Conservation (phyloP, 1,140 invertebrate genomes). For the Lepidurus couesii region DNA sequence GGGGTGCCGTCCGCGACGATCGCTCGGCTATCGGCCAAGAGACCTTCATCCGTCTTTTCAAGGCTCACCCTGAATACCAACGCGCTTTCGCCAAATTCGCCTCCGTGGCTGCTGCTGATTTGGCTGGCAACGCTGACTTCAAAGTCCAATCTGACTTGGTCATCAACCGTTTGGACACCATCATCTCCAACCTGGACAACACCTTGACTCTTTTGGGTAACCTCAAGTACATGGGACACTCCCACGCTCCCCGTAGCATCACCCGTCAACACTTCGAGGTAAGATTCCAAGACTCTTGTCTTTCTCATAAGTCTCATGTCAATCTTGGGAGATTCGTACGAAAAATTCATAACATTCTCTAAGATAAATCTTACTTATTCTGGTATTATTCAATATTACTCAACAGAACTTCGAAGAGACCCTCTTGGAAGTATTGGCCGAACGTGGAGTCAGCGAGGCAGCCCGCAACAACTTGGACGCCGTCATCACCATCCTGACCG, state of each 20-base stretch:
- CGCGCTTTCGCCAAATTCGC: conserved; percentile 48
- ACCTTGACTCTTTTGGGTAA: conserved; percentile 56
- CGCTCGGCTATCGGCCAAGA: conserved; percentile 47
- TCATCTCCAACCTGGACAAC: conserved; percentile 58
- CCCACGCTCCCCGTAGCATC: conserved; percentile 54
- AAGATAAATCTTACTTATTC: too few relatives aligned
- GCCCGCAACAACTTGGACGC: not conserved
- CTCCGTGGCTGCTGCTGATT: not conserved
- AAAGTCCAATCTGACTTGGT: conserved; percentile 25
- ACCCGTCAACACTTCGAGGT: conserved; percentile 39
- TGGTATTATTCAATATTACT: not conserved
- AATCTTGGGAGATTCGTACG: too few relatives aligned
- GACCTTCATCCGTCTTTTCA: conserved; percentile 55
- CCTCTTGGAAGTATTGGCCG: not conserved
- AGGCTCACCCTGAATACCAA: conserved; percentile 55
- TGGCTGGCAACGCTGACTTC: conserved; percentile 26
- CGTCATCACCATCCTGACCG: not conserved
- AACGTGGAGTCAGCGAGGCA: not conserved
- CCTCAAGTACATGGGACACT: conserved; percentile 56
- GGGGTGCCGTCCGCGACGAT: conserved; percentile 49
- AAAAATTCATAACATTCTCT: too few relatives aligned
- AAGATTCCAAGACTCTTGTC: not conserved
- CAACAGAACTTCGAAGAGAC: not conserved
- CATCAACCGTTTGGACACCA: conserved; percentile 43
- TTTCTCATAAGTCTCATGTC: too few relatives aligned